Evolutionary conservation across 2,797 vertebrate species (phyloP).

Genomic region (Muscicapa striata): DNA sequence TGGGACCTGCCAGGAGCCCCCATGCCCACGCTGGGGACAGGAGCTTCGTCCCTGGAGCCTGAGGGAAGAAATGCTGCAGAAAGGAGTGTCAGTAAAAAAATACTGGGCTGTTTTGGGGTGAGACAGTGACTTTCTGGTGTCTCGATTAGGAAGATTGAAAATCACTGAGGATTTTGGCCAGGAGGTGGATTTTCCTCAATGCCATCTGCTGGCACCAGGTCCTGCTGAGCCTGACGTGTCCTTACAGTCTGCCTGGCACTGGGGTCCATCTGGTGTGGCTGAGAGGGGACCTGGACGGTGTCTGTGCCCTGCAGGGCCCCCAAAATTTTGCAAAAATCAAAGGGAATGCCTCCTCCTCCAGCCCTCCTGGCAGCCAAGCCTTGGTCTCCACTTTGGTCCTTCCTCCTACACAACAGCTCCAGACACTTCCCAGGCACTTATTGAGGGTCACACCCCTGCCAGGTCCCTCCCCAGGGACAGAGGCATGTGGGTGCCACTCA

Average conservation of each 20-base stretch:
- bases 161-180: background rate
- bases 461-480: background rate
- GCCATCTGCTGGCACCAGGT: constrained; percentile 35
- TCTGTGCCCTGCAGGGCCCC: background rate
- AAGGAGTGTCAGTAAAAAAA: background rate
- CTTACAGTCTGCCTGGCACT: background rate
- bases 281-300: background rate
- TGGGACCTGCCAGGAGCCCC: background rate
- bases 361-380: background rate
- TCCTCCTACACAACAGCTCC: background rate
- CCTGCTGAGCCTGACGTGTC: constrained; percentile 16
- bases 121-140: background rate
- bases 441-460: fast-evolving
- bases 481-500: background rate
- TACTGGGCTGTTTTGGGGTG: background rate
- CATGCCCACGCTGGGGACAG: fast-evolving
- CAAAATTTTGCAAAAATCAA: background rate
- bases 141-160: background rate
- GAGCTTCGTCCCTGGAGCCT: background rate
- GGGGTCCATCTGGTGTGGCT: constrained; percentile 7
- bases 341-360: background rate
- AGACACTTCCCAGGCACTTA: background rate
- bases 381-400: too few species aligned
- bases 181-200: background rate
- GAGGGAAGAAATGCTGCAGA: background rate